These are phyloP conservation scores for Pluvianellus socialis DNA, from an alignment of 2,113 vertebrate genomes.

Conservation along the genomic window DNA sequence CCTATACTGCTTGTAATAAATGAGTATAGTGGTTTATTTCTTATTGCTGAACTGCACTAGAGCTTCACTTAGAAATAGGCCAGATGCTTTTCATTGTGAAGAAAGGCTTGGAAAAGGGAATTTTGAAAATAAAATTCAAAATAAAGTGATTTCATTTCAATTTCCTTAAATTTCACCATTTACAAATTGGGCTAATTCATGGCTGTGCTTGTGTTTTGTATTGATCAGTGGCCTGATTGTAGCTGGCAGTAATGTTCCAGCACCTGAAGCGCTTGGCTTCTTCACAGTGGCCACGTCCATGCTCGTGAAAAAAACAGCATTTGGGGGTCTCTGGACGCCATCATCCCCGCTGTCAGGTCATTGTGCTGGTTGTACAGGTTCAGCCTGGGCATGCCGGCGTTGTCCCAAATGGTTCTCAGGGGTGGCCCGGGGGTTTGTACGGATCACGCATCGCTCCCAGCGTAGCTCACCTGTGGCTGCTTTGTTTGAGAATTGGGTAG, in stretches of 20 bases:
- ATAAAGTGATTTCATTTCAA: not conserved
- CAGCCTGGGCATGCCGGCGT: not conserved
- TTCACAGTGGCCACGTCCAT: accelerated
- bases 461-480: not conserved
- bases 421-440: not conserved
- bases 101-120: not conserved
- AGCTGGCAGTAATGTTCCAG: not conserved
- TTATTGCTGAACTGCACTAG: not conserved
- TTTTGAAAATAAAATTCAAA: not conserved
- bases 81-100: not conserved
- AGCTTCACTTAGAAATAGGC: not conserved
- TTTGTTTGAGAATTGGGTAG: not conserved
- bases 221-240: not conserved
- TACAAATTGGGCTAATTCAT: not conserved
- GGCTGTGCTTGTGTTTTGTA: not conserved
- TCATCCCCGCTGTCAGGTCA: not conserved
- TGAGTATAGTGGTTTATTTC: not conserved
- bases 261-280: not conserved
- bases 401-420: not conserved
- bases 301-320: not conserved
- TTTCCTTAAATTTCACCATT: not conserved
- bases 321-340: not conserved
- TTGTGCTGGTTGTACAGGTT: not conserved
- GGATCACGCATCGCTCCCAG: accelerated
- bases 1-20: not conserved